These are phyloP conservation scores for Pangasius macronema DNA, from an alignment of 2,797 vertebrate genomes.

Conservation along the genomic window DNA sequence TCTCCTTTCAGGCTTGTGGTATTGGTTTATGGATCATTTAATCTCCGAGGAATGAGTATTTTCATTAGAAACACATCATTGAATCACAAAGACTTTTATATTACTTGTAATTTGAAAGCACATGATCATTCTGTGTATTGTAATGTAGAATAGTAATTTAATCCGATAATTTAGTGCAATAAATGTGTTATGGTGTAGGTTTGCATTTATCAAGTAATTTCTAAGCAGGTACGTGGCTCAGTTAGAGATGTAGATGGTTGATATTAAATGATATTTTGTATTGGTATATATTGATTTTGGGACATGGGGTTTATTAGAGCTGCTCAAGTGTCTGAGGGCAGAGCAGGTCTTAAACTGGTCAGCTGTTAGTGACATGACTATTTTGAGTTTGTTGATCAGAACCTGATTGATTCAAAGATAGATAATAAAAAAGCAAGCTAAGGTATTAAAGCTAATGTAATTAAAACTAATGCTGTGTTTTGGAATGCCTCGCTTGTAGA, in stretches of 20 bases:
- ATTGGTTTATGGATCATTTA: conserved; percentile 9
- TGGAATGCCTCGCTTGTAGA: not conserved
- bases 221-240: not conserved
- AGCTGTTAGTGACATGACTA: not conserved
- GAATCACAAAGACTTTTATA: not conserved
- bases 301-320: not conserved
- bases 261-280: not conserved
- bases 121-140: not conserved
- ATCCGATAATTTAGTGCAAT: not conserved
- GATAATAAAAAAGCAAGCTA: not conserved
- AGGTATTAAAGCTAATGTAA: too few species aligned
- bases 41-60: not conserved
- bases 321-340: not conserved
- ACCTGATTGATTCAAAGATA: not conserved
- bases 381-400: not conserved
- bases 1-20: not conserved
- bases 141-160: not conserved
- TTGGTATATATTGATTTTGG: not conserved
- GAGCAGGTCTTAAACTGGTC: not conserved
- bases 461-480: too few species aligned
- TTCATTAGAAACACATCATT: not conserved
- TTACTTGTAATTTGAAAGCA: conserved; percentile 12
- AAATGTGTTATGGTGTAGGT: not conserved
- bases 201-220: not conserved
- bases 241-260: not conserved